These are phyloP conservation scores for Furcula furcula DNA, from an alignment of 2,888 invertebrate species.

Conservation along the genomic window DNA sequence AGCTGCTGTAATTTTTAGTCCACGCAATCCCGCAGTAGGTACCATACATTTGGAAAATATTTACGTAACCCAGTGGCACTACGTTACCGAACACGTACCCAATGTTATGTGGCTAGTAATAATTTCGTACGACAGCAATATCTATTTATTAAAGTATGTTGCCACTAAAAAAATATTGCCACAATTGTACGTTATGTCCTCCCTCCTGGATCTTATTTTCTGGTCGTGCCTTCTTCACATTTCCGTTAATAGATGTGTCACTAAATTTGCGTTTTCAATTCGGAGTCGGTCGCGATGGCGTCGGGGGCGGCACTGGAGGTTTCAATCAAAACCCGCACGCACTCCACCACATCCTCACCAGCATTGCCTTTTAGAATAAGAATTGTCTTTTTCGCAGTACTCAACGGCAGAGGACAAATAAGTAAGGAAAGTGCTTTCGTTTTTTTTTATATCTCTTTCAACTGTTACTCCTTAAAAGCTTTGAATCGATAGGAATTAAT, in stretches of 20 bases:
- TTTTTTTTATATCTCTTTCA: too few species aligned
- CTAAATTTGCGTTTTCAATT: conserved; percentile 79
- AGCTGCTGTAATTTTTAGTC: too few species aligned
- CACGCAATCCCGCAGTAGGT: too few species aligned
- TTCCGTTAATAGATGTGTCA: conserved; percentile 78
- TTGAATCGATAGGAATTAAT: too few species aligned
- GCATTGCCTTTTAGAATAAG: conserved; percentile 78
- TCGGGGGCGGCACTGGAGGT: conserved; percentile 45
- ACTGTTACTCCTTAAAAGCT: too few species aligned
- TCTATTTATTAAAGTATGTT: conserved; percentile 33
- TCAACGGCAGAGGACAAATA: conserved; percentile 47
- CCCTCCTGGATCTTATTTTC: conserved; percentile 50
- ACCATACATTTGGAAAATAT: too few species aligned
- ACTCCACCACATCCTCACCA: conserved; percentile 76
- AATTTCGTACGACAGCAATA: conserved; percentile 13
- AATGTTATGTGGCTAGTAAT: not conserved
- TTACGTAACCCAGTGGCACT: too few species aligned
- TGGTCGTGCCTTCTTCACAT: conserved; percentile 58
- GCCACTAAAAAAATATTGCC: conserved; percentile 28
- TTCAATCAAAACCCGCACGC: conserved; percentile 80
- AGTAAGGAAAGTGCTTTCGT: conserved; percentile 51
- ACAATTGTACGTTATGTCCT: conserved; percentile 39
- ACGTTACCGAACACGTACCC: too few species aligned
- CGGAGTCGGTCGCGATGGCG: conserved; percentile 48
- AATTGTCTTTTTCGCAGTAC: conserved; percentile 79